Percentiles rank a stretch among this genome's conserved stretches.
Evolutionary conservation across 2,113 vertebrate species (phyloP).

Genomic region (Leptobrachium leishanense): DNA sequence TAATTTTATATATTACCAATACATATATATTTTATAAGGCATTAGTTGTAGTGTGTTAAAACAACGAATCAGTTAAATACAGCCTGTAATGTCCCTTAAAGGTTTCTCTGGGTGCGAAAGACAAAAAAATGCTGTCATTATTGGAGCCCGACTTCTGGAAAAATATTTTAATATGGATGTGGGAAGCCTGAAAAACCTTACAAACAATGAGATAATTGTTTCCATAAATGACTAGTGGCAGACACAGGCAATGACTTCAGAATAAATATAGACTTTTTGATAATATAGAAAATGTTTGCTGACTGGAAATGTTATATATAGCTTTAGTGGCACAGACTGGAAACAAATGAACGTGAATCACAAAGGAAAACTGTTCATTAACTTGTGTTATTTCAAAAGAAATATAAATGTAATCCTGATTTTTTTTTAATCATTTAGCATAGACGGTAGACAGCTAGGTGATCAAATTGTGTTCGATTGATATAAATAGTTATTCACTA

Average conservation of each 20-base stretch:
- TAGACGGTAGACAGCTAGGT: too few species aligned
- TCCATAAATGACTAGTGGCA: not conserved
- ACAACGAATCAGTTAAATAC: too few species aligned
- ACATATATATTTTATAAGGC: too few species aligned
- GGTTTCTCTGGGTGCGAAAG: not conserved
- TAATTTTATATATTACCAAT: too few species aligned
- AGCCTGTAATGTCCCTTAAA: too few species aligned
- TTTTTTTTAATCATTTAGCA: too few species aligned
- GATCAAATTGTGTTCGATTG: too few species aligned
- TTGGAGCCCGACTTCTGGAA: not conserved
- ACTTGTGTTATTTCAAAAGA: too few species aligned
- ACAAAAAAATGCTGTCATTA: not conserved
- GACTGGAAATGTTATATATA: not conserved
- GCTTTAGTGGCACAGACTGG: not conserved
- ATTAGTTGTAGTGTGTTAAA: too few species aligned
- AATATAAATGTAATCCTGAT: too few species aligned
- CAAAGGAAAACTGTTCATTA: not conserved
- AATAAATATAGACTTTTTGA: not conserved
- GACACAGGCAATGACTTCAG: not conserved
- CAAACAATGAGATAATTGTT: not conserved
- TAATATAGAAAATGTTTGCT: not conserved
- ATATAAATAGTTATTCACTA: too few species aligned
- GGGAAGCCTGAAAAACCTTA: not conserved
- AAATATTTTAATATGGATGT: not conserved
- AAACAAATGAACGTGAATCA: not conserved